phyloP scores from a whole-genome alignment of 2,888 invertebrate species.

The Caenorhabditis afra region DNA sequence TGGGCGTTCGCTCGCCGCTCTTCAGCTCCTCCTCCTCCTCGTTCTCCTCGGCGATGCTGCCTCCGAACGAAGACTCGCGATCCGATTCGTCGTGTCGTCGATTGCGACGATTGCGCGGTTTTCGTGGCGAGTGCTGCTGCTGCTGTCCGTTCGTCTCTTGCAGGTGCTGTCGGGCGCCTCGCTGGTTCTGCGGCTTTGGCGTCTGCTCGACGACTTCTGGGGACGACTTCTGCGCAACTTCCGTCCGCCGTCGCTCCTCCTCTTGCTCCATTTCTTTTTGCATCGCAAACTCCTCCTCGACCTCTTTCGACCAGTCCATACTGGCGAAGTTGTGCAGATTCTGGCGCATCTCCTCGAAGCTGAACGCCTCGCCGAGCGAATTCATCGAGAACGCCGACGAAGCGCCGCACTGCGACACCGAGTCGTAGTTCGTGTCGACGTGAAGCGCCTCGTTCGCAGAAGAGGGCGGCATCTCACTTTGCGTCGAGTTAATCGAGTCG shows the following conservation, averaged over 20 bases:
- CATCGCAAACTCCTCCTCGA: slow-evolving; percentile 47
- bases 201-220: not conserved
- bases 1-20: slow-evolving; percentile 64
- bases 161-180: not conserved
- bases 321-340: slow-evolving; percentile 64
- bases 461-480: slow-evolving; percentile 61
- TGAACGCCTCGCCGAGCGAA: slow-evolving; percentile 44
- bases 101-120: slow-evolving; percentile 12
- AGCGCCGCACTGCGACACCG: slow-evolving; percentile 42
- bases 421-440: slow-evolving; percentile 52
- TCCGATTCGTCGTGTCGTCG: slow-evolving; percentile 46
- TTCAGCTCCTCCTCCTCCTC: slow-evolving; percentile 54
- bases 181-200: not conserved
- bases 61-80: slow-evolving; percentile 60
- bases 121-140: slow-evolving; percentile 7
- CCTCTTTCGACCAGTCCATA: slow-evolving; percentile 67
- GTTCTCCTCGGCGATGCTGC: slow-evolving; percentile 61
- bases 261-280: slow-evolving; percentile 31
- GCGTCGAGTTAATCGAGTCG: slow-evolving; percentile 72
- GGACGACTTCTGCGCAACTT: not conserved
- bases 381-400: slow-evolving; percentile 53
- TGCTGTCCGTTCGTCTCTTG: slow-evolving; percentile 6
- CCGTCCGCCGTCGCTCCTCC: slow-evolving; percentile 16
- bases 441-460: slow-evolving; percentile 24
- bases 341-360: slow-evolving; percentile 62